Base-by-base conservation (phyloP, 2,888 invertebrate genomes). In the Hydraecia micacea region DNA sequence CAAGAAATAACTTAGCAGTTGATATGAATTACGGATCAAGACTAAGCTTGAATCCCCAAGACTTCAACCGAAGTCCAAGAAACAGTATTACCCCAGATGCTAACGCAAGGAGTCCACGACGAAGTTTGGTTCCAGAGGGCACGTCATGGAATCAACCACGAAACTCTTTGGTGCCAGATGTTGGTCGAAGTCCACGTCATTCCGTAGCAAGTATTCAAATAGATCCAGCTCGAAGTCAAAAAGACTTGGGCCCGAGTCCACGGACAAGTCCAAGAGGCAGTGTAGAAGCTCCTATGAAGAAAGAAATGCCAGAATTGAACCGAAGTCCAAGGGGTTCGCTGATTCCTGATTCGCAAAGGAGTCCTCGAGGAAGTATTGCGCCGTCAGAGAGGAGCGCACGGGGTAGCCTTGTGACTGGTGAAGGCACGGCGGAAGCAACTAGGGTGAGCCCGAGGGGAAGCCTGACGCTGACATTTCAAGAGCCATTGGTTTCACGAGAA, bases 301-400 rank as follows among this genome's bases (percentile, higher is more conserved):
- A 97, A 74, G 96, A 97, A 39, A 93, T 95, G 15, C 93, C 95
- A 32, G 97, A 97, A 42, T 90, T 94, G 28, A 95, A 93, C 65
- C 94, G 96, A 77, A 97, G 96, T 87, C 97, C 97, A 0, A 94
- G 97, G 69, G 97, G 97, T 0, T 97, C 97, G 52, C 94, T 98
- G 73, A 97, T 97, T 36, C 97, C 97, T 76, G 97, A 96, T 80
- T 96, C 96, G 67, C 97, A 97, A 81, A 95, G 97, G 65, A 97
- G 97, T 90, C 97, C 97, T 0, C 96, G 98, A 73, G 97, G 97
- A 0, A 97, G 97, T 89, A 96, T 98, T 83, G 97, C 97, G 1
- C 97, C 97, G 58, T 97, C 96, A 65, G 97, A 96, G 81, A 92
- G 97, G 70, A 96, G 96, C 87, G 96, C 95, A 0, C 90, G 96